A percentile compares a stretch with the other conserved stretches of the same genome.
phyloP scores from a whole-genome alignment of 2,797 vertebrate genomes.

The Liparis tanakae region DNA sequence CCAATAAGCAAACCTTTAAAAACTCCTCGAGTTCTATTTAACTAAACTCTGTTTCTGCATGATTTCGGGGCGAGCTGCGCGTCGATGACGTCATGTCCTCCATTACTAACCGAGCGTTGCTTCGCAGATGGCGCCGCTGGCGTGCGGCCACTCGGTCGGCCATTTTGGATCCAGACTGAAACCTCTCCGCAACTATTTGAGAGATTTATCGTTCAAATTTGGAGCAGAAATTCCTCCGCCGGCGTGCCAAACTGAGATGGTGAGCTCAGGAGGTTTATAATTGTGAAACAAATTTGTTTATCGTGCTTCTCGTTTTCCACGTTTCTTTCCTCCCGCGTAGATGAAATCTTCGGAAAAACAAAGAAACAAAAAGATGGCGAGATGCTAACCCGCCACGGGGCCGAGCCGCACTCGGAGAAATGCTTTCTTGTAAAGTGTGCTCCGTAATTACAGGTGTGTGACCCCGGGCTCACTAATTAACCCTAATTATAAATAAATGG shows the following conservation, averaged over 20 bases:
- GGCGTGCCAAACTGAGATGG: neutral
- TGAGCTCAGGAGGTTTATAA: neutral
- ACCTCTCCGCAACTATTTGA: neutral
- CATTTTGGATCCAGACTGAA: no score
- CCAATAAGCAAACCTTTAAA: slow-evolving; percentile 21
- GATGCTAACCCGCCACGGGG: no score
- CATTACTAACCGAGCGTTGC: neutral
- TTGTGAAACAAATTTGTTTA: no score
- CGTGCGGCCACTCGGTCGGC: neutral
- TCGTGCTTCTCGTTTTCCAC: no score
- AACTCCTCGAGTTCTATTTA: slow-evolving; percentile 4
- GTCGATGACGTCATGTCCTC: slow-evolving; percentile 8
- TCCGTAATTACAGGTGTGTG: slow-evolving; percentile 61
- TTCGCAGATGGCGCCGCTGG: neutral
- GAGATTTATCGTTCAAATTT: neutral
- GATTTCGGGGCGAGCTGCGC: slow-evolving; percentile 24
- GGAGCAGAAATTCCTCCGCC: neutral
- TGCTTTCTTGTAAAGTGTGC: slow-evolving; percentile 46
- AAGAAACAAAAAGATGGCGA: no score
- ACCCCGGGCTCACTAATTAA: slow-evolving; percentile 50
- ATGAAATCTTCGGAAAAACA: slow-evolving; percentile 1
- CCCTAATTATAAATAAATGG: slow-evolving; percentile 70
- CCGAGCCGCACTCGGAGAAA: slow-evolving; percentile 7
- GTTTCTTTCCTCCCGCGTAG: no score
- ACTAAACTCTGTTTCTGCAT: no score